phyloP scores from a whole-genome alignment of 2,888 invertebrate species.

The Gisinianus flammeolus region DNA sequence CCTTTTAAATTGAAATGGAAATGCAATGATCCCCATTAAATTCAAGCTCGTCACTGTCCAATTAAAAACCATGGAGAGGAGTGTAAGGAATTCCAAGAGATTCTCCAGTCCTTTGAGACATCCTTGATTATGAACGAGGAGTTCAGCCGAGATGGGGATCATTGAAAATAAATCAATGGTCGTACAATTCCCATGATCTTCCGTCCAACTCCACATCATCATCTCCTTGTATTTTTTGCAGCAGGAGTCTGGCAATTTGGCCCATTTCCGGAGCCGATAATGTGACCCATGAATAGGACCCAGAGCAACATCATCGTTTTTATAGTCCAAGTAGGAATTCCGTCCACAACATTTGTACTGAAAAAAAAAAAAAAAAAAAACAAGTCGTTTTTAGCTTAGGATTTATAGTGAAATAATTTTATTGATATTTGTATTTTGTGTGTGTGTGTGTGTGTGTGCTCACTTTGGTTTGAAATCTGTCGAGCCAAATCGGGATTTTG shows the following conservation, averaged over 20 bases:
- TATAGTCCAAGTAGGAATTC: background rate
- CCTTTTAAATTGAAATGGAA: background rate
- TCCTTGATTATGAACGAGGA: background rate
- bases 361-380: background rate
- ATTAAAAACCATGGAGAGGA: background rate
- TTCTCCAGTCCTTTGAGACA: background rate
- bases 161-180: background rate
- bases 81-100: background rate
- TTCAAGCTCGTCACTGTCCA: background rate
- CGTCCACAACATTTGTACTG: slow-evolving; percentile 2
- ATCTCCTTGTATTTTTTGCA: background rate
- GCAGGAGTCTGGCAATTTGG: background rate
- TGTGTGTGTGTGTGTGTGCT: too few species aligned
- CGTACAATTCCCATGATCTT: background rate
- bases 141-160: background rate
- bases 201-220: background rate
- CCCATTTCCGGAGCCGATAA: too few species aligned
- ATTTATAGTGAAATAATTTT: too few species aligned
- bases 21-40: background rate
- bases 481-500: background rate
- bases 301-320: background rate
- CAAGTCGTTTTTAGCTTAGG: too few species aligned
- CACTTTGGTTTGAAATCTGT: background rate
- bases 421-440: too few species aligned
- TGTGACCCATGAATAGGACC: too few species aligned